phyloP scores from a whole-genome alignment of 2,797 vertebrate species.

The Chromis chromis region DNA sequence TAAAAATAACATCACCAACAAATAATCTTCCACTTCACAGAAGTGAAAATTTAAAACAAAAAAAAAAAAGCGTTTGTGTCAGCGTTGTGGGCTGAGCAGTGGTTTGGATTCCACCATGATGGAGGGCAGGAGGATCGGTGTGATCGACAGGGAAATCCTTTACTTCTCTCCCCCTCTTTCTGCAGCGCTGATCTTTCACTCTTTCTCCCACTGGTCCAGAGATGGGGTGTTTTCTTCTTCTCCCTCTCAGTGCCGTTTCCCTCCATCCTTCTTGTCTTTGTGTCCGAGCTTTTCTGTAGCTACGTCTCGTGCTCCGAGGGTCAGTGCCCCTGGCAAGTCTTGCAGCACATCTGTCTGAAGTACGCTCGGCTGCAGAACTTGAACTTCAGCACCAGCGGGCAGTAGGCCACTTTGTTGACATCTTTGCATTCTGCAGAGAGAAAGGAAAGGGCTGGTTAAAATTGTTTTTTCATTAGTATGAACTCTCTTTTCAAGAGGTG shows the following conservation, averaged over 20 bases:
- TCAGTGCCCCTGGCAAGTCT: constrained; percentile 99
- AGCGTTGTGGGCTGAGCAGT: constrained; percentile 91
- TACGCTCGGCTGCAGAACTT: constrained; percentile 99
- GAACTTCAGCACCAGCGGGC: constrained; percentile 99
- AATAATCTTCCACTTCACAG: constrained; percentile 94
- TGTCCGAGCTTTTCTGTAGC: constrained; percentile 11
- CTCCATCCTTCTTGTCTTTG: constrained; percentile 64
- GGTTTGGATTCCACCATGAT: constrained; percentile 94
- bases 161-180: constrained; percentile 25
- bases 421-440: constrained; percentile 95
- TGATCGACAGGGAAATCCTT: constrained; percentile 45
- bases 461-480: neutral
- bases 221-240: constrained; percentile 29
- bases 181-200: constrained; percentile 31
- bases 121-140: constrained; percentile 68
- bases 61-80: constrained; percentile 77
- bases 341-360: constrained; percentile 99
- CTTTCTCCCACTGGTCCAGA: constrained; percentile 31
- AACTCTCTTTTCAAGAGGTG: constrained; percentile 6
- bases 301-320: constrained; percentile 57
- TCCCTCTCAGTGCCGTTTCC: constrained; percentile 48
- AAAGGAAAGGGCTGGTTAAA: constrained; percentile 20
- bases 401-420: constrained; percentile 99
- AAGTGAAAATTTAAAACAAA: constrained; percentile 92
- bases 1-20: constrained; percentile 85